These are phyloP conservation scores for Tetragnatha montana DNA, from an alignment of 2,888 invertebrate species.

Conservation along the genomic window DNA sequence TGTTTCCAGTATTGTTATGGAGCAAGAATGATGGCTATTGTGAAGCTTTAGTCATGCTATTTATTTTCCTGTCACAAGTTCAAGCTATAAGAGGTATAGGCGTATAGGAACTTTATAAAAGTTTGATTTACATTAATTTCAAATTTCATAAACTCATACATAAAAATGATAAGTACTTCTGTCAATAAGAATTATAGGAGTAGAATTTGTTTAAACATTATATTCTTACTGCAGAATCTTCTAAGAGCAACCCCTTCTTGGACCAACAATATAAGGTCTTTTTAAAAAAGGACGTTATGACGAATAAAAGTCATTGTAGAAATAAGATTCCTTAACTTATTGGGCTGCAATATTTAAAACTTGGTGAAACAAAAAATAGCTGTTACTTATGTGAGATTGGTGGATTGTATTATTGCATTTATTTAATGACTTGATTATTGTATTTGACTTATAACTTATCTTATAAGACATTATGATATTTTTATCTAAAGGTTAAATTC, in stretches of 20 bases:
- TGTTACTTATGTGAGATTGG: too few species aligned
- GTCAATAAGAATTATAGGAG: neutral
- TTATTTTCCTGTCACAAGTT: conserved; percentile 59
- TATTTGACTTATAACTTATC: too few species aligned
- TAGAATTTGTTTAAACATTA: neutral
- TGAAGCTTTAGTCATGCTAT: conserved; percentile 49
- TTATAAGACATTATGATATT: too few species aligned
- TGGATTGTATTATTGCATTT: too few species aligned
- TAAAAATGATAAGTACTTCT: neutral
- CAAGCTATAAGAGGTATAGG: conserved; percentile 59
- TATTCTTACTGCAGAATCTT: neutral
- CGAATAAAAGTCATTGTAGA: too few species aligned
- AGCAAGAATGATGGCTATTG: conserved; percentile 60
- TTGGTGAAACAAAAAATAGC: too few species aligned
- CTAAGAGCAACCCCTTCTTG: neutral
- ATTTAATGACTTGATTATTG: too few species aligned
- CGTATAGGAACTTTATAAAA: neutral
- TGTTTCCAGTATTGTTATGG: conserved; percentile 65
- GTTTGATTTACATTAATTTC: neutral
- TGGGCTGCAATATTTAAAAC: too few species aligned
- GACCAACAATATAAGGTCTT: too few species aligned
- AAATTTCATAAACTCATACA: neutral
- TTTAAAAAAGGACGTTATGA: too few species aligned
- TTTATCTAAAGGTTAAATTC: too few species aligned
- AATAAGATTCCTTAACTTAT: too few species aligned